phyloP scores from a whole-genome alignment of 2,797 vertebrate species.

The Ataeniobius toweri region DNA sequence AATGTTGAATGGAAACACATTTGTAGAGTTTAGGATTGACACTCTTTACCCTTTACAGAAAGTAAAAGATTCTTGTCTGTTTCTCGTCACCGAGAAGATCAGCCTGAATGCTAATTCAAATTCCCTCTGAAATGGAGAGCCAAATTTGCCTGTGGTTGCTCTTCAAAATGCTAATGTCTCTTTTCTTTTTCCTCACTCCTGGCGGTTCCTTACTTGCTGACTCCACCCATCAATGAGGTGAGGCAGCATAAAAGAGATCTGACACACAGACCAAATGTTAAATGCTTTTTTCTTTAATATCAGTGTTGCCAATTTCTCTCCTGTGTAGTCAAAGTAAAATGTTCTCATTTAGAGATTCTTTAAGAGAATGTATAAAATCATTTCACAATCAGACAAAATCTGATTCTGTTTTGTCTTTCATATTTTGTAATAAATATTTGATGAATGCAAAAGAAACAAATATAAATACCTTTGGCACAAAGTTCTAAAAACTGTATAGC shows the following conservation, averaged over 20 bases:
- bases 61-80: background rate
- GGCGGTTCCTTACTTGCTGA: background rate
- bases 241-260: background rate
- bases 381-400: no score
- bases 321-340: background rate
- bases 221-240: background rate
- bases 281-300: background rate
- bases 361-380: background rate
- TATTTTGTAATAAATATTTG: background rate
- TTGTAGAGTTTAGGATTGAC: background rate
- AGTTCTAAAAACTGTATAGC: background rate
- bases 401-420: no score
- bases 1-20: background rate
- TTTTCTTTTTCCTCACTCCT: background rate
- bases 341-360: background rate
- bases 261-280: background rate
- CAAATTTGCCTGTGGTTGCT: conserved; percentile 1
- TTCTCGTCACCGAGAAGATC: background rate
- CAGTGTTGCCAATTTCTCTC: background rate
- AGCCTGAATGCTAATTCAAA: conserved; percentile 1
- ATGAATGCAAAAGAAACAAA: background rate
- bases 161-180: conserved; percentile 1
- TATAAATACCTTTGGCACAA: background rate
- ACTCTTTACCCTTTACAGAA: background rate
- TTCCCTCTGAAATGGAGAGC: background rate